phyloP scores from a whole-genome alignment of 2,888 invertebrate species.

The Poecilobothrus nobilitatus region DNA sequence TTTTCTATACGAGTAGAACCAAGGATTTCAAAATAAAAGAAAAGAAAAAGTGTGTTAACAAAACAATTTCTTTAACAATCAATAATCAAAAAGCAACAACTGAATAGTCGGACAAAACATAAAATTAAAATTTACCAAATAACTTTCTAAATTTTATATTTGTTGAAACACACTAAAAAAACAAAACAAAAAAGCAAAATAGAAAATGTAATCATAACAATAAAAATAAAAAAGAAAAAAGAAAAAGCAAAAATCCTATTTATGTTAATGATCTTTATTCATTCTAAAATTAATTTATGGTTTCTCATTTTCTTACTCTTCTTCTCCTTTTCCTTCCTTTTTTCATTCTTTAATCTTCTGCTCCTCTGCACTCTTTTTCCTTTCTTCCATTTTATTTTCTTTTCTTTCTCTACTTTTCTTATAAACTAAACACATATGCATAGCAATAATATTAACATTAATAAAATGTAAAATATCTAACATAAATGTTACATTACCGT shows the following conservation, averaged over 20 bases:
- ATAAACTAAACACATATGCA: too few species aligned
- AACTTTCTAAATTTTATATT: too few species aligned
- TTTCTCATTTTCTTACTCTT: background rate
- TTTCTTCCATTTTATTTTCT: background rate
- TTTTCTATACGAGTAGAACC: too few species aligned
- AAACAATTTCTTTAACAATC: too few species aligned
- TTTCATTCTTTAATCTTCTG: background rate
- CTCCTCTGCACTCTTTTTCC: background rate
- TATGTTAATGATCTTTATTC: conserved; percentile 4
- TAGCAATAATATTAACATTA: background rate
- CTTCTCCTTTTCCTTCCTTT: background rate
- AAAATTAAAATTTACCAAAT: too few species aligned
- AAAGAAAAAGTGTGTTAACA: too few species aligned
- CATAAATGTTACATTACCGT: background rate
- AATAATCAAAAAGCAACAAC: too few species aligned
- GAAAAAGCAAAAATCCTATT: background rate
- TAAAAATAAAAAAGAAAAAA: background rate
- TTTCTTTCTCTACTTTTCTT: background rate
- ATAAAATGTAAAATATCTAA: background rate
- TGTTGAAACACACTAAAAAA: too few species aligned
- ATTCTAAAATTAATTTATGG: conserved; percentile 1
- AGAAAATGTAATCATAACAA: too few species aligned
- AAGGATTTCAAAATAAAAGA: too few species aligned
- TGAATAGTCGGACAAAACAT: too few species aligned
- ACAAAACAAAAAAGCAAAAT: too few species aligned